Evolutionary conservation across 2,797 vertebrate species (phyloP).

Genomic region (Periparus ater): DNA sequence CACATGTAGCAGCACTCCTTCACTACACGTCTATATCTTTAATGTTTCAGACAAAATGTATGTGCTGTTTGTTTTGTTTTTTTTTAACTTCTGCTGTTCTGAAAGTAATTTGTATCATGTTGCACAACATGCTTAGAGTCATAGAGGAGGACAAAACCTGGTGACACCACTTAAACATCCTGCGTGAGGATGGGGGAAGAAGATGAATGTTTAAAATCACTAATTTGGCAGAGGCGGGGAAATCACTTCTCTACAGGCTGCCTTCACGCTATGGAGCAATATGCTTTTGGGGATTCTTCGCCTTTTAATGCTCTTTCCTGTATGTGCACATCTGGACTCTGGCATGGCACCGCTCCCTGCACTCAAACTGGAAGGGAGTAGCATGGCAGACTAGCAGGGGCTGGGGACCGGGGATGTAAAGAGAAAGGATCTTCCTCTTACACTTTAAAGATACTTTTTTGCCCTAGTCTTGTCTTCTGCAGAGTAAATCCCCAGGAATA

Average conservation of each 20-base stretch:
- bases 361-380: not conserved
- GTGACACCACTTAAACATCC: not conserved
- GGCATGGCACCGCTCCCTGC: not conserved
- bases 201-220: not conserved
- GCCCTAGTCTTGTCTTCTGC: not conserved
- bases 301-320: constrained; percentile 5
- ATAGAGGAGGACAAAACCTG: not conserved
- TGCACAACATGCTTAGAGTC: not conserved
- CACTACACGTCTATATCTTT: not conserved
- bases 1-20: not conserved
- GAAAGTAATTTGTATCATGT: not conserved
- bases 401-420: not conserved
- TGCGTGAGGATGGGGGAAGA: not conserved
- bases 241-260: not conserved
- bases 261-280: not conserved
- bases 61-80: not conserved
- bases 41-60: not conserved
- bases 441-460: not conserved
- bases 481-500: not conserved
- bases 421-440: not conserved
- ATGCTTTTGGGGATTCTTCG: not conserved
- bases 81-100: not conserved
- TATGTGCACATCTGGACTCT: constrained; percentile 20
- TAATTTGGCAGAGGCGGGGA: not conserved
- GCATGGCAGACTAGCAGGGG: not conserved